Conservation (phyloP, 2,888 invertebrate species). For the Callosobruchus maculatus region DNA sequence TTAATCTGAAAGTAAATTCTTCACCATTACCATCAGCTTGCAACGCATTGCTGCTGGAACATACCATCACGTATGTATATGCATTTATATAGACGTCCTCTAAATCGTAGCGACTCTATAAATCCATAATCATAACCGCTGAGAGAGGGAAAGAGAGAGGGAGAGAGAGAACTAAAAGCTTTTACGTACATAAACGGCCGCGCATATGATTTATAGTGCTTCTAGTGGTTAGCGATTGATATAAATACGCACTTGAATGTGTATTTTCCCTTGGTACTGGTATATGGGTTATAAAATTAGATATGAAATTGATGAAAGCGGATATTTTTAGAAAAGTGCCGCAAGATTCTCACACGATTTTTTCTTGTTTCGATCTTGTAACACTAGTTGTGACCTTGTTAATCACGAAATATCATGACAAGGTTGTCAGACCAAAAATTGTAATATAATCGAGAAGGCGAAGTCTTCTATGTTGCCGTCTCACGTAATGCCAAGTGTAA, state of each 20-base stretch:
- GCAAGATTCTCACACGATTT: neutral
- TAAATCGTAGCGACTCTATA: constrained; percentile 1
- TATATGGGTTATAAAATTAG: neutral
- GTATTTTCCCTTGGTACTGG: neutral
- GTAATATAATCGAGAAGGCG: no score
- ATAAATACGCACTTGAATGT: neutral
- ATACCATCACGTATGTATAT: neutral
- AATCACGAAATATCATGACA: neutral
- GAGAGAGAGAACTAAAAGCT: constrained; percentile 1
- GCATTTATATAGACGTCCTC: neutral
- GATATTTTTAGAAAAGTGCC: neutral
- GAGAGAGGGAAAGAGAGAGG: neutral
- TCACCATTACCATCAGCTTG: neutral
- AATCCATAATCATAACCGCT: constrained; percentile 5
- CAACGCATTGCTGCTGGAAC: neutral
- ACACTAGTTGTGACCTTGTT: neutral
- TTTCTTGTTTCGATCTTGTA: constrained; percentile 6
- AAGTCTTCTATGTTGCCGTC: no score
- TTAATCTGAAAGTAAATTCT: neutral
- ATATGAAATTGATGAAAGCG: neutral
- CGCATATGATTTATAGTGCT: constrained; percentile 1
- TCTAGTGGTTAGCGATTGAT: constrained; percentile 4
- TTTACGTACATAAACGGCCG: neutral
- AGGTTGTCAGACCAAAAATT: no score
- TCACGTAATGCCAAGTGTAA: no score